Evolutionary conservation across 2,797 vertebrate genomes (phyloP).

Genomic region (Corythornis leucogaster): DNA sequence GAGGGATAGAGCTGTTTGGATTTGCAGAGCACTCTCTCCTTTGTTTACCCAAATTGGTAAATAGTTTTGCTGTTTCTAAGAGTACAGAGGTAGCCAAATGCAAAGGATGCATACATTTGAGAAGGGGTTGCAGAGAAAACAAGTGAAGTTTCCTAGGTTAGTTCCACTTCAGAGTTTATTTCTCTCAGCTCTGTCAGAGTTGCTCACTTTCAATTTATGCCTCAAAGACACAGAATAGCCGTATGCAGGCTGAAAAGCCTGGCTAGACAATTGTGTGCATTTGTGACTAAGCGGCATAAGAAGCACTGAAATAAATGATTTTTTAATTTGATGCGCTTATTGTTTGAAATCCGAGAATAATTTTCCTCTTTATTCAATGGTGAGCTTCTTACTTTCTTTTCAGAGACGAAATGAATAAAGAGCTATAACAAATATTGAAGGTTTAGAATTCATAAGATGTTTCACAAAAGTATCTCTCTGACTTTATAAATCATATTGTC

Average conservation of each 20-base stretch:
- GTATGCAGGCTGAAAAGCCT: background rate
- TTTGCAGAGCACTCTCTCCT: accelerated
- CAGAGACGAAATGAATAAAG: slow-evolving; percentile 12
- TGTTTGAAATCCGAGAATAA: slow-evolving; percentile 37
- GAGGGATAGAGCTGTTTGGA: background rate
- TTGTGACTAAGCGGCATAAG: background rate
- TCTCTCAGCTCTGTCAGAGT: background rate
- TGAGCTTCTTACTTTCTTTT: background rate
- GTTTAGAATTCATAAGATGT: slow-evolving; percentile 21
- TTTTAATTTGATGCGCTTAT: slow-evolving; percentile 41
- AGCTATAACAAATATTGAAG: slow-evolving; percentile 34
- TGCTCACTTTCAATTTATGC: background rate
- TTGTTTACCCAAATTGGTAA: background rate
- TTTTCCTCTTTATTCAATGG: background rate
- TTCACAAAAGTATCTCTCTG: background rate
- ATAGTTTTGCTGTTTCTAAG: background rate
- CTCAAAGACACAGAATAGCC: background rate
- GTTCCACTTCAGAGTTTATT: background rate
- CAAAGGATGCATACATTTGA: background rate
- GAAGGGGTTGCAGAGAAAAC: background rate
- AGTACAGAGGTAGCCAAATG: accelerated
- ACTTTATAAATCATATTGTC: slow-evolving; percentile 34
- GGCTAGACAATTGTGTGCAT: background rate
- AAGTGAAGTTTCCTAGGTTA: background rate
- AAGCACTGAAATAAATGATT: slow-evolving; percentile 27